phyloP scores from a whole-genome alignment of 2,113 vertebrate species.

The Zosterops lateralis region DNA sequence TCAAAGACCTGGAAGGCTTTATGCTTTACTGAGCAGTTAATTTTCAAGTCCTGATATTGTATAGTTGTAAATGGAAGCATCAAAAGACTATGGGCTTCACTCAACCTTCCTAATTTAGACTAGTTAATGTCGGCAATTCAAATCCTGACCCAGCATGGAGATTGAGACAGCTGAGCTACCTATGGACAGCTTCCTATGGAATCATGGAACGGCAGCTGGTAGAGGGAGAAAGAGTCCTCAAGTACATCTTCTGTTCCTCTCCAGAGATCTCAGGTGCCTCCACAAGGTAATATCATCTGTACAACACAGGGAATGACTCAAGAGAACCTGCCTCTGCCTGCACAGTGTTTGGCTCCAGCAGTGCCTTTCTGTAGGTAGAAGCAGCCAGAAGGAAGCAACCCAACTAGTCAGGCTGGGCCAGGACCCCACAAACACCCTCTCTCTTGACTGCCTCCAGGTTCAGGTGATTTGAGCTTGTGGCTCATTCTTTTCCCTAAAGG shows the following conservation, averaged over 20 bases:
- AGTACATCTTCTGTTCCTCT: not conserved
- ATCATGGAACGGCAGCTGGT: not conserved
- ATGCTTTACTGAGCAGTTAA: not conserved
- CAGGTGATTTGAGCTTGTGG: accelerated
- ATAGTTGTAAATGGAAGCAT: not conserved
- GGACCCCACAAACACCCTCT: not conserved
- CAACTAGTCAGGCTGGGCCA: not conserved
- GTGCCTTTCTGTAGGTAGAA: not conserved
- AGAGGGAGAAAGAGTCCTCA: not conserved
- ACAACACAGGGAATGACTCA: not conserved
- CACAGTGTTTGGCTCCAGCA: not conserved
- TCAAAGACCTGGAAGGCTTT: not conserved
- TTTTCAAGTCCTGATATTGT: not conserved
- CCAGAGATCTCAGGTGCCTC: not conserved
- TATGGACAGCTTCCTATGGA: not conserved
- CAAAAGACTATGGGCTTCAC: not conserved
- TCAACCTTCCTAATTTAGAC: not conserved
- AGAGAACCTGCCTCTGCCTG: not conserved
- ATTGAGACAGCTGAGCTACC: not conserved
- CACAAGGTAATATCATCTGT: not conserved
- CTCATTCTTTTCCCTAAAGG: not conserved
- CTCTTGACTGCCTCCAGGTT: not conserved
- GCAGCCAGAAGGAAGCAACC: not conserved
- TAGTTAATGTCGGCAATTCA: not conserved
- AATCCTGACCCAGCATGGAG: not conserved